Evolutionary conservation across 2,113 vertebrate genomes (phyloP).

Genomic region (Sylvia atricapilla): DNA sequence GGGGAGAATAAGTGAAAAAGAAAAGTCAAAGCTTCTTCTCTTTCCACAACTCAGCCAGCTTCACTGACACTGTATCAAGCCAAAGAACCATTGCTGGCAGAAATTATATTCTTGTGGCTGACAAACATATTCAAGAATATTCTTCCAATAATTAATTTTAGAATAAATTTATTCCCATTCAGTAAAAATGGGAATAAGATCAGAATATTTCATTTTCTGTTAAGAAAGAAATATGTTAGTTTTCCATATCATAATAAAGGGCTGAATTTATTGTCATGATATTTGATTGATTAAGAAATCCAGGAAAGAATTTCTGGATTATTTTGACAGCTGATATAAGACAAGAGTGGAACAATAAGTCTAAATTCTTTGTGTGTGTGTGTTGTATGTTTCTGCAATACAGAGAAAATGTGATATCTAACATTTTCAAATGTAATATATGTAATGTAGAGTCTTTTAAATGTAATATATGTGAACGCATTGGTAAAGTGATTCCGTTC

Average conservation of each 20-base stretch:
- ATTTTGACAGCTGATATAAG: neutral
- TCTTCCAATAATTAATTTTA: neutral
- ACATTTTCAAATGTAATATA: accelerated
- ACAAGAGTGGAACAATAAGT: neutral
- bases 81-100: neutral
- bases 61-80: neutral
- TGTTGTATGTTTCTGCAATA: neutral
- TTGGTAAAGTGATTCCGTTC: neutral
- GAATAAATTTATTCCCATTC: neutral
- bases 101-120: neutral
- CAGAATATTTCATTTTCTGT: neutral
- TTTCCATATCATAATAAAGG: neutral
- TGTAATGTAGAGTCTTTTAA: neutral
- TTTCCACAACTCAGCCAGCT: neutral
- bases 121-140: neutral
- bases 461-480: neutral
- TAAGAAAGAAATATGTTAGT: neutral
- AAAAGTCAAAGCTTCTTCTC: neutral
- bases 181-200: neutral
- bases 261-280: neutral
- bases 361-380: neutral
- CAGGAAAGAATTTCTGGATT: neutral
- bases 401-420: neutral
- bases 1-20: neutral
- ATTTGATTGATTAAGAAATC: neutral